Percentiles rank a stretch among this genome's conserved stretches.
phyloP scores from a whole-genome alignment of 2,797 vertebrate genomes.

The Rhyacichthys aspro region DNA sequence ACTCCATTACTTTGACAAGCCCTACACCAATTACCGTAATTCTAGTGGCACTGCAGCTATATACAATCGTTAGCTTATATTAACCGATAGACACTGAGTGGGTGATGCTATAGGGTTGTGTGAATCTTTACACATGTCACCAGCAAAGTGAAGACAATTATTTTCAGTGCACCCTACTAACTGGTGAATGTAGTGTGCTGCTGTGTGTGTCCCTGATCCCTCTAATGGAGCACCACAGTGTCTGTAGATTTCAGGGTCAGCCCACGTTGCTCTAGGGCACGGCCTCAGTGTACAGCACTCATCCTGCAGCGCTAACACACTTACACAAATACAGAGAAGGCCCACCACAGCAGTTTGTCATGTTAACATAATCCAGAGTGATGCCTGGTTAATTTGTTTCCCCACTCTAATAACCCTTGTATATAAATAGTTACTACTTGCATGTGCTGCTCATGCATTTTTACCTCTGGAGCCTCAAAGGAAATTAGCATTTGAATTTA shows the following conservation, averaged over 20 bases:
- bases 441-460: constrained; percentile 67
- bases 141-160: constrained; percentile 60
- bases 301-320: constrained; percentile 43
- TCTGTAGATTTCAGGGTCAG: constrained; percentile 54
- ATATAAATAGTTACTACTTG: constrained; percentile 72
- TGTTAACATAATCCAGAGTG: constrained; percentile 78
- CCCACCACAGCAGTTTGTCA: constrained; percentile 58
- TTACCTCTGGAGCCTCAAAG: constrained; percentile 67
- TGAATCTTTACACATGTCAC: constrained; percentile 51
- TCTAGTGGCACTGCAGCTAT: constrained; percentile 42
- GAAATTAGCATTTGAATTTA: constrained; percentile 80
- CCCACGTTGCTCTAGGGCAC: constrained; percentile 35
- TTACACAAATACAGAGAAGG: constrained; percentile 34
- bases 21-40: constrained; percentile 54
- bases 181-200: constrained; percentile 29
- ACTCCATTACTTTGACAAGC: constrained; percentile 21
- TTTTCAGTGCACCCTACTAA: constrained; percentile 38
- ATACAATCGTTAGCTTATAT: constrained; percentile 55
- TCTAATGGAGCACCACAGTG: constrained; percentile 56
- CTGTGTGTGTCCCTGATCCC: constrained; percentile 32
- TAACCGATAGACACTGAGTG: constrained; percentile 56
- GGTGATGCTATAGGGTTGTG: constrained; percentile 43
- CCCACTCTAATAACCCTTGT: constrained; percentile 72
- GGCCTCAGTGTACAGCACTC: constrained; percentile 42
- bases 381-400: constrained; percentile 79